A percentile compares a stretch with the other conserved stretches of the same genome.
Evolutionary conservation across 64 coral and sea anemone genomes (phyloP).

Genomic region (Dendronephthya gigantea): DNA sequence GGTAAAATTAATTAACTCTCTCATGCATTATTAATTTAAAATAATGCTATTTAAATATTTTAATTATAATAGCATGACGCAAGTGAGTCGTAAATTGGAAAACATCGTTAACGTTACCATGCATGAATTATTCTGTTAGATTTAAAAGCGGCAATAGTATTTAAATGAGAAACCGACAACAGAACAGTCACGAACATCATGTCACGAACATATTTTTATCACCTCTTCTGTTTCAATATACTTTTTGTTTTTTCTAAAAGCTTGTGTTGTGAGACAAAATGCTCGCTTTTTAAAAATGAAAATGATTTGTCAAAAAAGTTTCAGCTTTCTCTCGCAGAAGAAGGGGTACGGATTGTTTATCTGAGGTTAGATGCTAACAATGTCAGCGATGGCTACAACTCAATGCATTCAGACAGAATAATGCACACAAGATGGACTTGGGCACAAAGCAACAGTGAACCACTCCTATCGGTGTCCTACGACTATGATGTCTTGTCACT

Average conservation of each 20-base stretch:
- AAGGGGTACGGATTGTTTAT: conserved; percentile 32
- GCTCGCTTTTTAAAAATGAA: neutral
- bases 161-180: too few relatives aligned
- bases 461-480: conserved; percentile 15
- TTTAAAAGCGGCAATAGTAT: too few relatives aligned
- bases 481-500: conserved; percentile 42
- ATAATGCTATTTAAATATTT: too few relatives aligned
- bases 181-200: neutral
- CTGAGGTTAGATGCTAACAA: conserved; percentile 12
- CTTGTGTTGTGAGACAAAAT: conserved; percentile 4
- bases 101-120: too few relatives aligned
- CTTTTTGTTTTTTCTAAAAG: neutral
- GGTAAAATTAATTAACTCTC: too few relatives aligned
- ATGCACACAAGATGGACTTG: conserved; percentile 24
- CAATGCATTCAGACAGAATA: conserved; percentile 14
- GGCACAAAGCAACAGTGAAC: conserved; percentile 19
- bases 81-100: too few relatives aligned
- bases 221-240: neutral
- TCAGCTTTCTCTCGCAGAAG: neutral
- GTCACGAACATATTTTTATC: neutral
- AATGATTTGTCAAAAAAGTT: neutral
- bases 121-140: too few relatives aligned
- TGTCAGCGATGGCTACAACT: conserved; percentile 7
- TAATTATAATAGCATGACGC: too few relatives aligned
- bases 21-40: too few relatives aligned